Percentiles rank a stretch among this genome's conserved stretches.
phyloP scores from a whole-genome alignment of 2,113 vertebrate species.

The Agapornis roseicollis region DNA sequence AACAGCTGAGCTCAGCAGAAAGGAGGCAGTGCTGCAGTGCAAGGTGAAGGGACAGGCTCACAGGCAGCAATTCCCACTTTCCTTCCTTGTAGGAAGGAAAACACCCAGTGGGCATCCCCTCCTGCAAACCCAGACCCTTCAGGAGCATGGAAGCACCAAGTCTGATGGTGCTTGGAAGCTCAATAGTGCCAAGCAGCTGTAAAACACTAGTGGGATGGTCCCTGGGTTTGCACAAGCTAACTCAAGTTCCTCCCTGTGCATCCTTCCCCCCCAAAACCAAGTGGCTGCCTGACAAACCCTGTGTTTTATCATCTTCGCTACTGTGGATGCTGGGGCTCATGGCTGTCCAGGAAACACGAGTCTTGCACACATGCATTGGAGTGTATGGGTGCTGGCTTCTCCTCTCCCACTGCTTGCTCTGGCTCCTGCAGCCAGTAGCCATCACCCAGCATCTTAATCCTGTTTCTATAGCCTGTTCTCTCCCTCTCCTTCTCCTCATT shows the following conservation, averaged over 20 bases:
- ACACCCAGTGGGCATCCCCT: rapidly evolving
- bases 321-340: neutral
- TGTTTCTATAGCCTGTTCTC: neutral
- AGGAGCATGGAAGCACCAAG: rapidly evolving
- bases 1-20: slow-evolving; percentile 1
- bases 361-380: neutral
- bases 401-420: neutral
- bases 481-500: neutral
- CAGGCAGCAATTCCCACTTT: neutral
- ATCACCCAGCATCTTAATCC: neutral
- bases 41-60: neutral
- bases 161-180: neutral
- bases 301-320: neutral
- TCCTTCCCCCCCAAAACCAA: neutral
- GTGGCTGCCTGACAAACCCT: neutral
- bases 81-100: neutral
- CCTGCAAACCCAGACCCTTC: rapidly evolving
- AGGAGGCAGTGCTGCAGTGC: neutral
- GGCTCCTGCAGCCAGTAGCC: neutral
- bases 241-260: neutral
- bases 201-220: neutral
- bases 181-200: too few species aligned
- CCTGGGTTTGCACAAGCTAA: neutral
- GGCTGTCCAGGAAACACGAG: neutral
- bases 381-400: neutral